A percentile compares a stretch with the other conserved stretches of the same genome.
Evolutionary conservation across 2,888 invertebrate species (phyloP).

Genomic region (Drosophila nigricruria): DNA sequence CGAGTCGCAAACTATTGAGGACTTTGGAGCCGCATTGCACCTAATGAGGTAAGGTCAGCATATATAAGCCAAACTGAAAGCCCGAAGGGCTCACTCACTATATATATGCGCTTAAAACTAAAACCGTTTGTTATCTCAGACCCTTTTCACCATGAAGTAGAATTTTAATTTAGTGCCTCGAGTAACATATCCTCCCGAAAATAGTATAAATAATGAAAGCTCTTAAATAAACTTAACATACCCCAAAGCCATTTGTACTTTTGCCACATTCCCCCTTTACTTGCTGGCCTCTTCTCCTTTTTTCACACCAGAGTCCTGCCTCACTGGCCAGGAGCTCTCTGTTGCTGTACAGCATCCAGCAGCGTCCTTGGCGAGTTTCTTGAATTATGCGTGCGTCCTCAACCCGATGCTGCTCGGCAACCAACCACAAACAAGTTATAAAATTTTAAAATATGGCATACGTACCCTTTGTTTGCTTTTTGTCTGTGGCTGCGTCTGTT

Average conservation of each 20-base stretch:
- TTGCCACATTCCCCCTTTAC: not conserved
- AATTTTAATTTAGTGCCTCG: conserved; percentile 55
- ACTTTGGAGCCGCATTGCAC: conserved; percentile 88
- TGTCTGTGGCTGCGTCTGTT: conserved; percentile 13
- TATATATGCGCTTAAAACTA: not conserved
- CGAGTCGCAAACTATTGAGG: conserved; percentile 98
- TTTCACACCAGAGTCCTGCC: not conserved
- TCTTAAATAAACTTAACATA: conserved; percentile 64
- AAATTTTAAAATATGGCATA: conserved; percentile 45
- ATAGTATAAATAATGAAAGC: conserved; percentile 71
- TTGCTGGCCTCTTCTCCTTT: no score
- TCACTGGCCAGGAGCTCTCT: conserved; percentile 6
- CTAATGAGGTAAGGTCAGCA: conserved; percentile 84
- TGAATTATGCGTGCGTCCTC: conserved; percentile 47
- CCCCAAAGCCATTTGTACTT: conserved; percentile 54
- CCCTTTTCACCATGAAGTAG: conserved; percentile 23
- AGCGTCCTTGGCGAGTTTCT: conserved; percentile 55
- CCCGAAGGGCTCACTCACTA: conserved; percentile 14
- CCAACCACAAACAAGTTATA: conserved; percentile 32
- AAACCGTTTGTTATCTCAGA: conserved; percentile 30
- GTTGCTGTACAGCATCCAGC: conserved; percentile 27
- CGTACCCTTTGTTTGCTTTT: conserved; percentile 23
- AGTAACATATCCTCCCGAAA: conserved; percentile 33
- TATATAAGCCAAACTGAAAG: not conserved
- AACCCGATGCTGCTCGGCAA: conserved; percentile 7